phyloP scores from a whole-genome alignment of 2,888 invertebrate species.

The Neoscelio sp. region DNA sequence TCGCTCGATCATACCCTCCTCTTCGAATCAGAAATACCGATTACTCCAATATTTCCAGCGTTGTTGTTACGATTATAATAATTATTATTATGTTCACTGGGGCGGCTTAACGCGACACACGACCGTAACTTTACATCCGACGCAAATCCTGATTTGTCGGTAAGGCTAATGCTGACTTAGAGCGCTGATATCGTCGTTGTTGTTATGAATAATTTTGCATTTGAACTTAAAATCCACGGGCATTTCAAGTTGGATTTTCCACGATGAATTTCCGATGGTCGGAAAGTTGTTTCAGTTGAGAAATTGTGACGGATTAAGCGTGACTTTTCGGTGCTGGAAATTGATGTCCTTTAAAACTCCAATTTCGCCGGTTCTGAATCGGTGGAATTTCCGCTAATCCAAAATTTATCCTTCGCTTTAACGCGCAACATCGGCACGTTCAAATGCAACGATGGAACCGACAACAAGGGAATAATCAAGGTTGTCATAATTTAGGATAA shows the following conservation, averaged over 20 bases:
- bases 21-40: slow-evolving; percentile 44
- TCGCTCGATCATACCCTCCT: slow-evolving; percentile 57
- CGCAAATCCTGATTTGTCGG: slow-evolving; percentile 53
- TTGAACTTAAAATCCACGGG: slow-evolving; percentile 12
- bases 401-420: slow-evolving; percentile 16
- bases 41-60: too few species aligned
- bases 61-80: too few species aligned
- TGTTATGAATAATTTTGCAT: slow-evolving; percentile 29
- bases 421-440: slow-evolving; percentile 10
- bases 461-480: slow-evolving; percentile 45
- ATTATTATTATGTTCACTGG: slow-evolving; percentile 9
- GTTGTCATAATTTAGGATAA: slow-evolving; percentile 55
- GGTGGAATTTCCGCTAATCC: slow-evolving; percentile 13
- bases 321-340: too few species aligned
- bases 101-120: slow-evolving; percentile 13
- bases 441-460: slow-evolving; percentile 6
- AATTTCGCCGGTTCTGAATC: too few species aligned
- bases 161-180: slow-evolving; percentile 34
- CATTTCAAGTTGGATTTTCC: slow-evolving; percentile 18
- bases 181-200: slow-evolving; percentile 1
- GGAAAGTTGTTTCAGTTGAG: too few species aligned
- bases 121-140: neutral
- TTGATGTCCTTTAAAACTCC: too few species aligned
- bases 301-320: too few species aligned
- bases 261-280: slow-evolving; percentile 21